Conservation (phyloP, 2,888 invertebrate species). For the Dorcus parallelipipedus region DNA sequence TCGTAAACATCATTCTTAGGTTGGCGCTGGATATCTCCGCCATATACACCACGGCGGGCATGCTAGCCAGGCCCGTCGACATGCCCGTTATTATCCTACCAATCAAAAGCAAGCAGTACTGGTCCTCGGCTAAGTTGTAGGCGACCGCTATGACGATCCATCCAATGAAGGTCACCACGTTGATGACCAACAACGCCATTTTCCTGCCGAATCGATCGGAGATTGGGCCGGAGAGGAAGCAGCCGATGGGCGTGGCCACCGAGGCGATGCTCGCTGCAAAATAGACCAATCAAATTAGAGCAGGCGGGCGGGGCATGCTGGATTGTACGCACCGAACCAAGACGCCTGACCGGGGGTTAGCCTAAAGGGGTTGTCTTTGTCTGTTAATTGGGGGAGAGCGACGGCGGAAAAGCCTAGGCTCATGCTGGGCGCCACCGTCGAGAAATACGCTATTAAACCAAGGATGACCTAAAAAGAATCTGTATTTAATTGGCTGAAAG, state of each 20-base stretch:
- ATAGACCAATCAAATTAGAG: slow-evolving; percentile 12
- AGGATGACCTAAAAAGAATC: slow-evolving; percentile 27
- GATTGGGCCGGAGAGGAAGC: slow-evolving; percentile 52
- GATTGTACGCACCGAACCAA: slow-evolving; percentile 54
- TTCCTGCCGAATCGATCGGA: slow-evolving; percentile 55
- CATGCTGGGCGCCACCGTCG: slow-evolving; percentile 56
- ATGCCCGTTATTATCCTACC: slow-evolving; percentile 53
- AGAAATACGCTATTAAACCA: slow-evolving; percentile 51
- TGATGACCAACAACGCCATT: slow-evolving; percentile 49
- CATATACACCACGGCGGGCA: slow-evolving; percentile 55
- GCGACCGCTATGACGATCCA: slow-evolving; percentile 54
- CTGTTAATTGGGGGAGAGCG: slow-evolving; percentile 48
- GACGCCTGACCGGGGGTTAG: slow-evolving; percentile 49
- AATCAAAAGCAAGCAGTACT: slow-evolving; percentile 45
- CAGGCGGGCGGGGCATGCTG: too few species aligned
- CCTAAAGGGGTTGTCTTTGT: slow-evolving; percentile 36
- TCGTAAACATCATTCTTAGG: slow-evolving; percentile 52
- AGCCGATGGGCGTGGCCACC: slow-evolving; percentile 55
- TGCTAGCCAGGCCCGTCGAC: slow-evolving; percentile 54
- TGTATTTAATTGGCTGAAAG: background rate
- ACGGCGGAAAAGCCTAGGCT: slow-evolving; percentile 58
- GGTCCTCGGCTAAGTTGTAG: slow-evolving; percentile 32
- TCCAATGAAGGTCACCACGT: slow-evolving; percentile 51
- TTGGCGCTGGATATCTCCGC: slow-evolving; percentile 52
- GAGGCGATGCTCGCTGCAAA: slow-evolving; percentile 55